Conservation (phyloP, 2,113 vertebrate genomes). For the Hippolais icterina region DNA sequence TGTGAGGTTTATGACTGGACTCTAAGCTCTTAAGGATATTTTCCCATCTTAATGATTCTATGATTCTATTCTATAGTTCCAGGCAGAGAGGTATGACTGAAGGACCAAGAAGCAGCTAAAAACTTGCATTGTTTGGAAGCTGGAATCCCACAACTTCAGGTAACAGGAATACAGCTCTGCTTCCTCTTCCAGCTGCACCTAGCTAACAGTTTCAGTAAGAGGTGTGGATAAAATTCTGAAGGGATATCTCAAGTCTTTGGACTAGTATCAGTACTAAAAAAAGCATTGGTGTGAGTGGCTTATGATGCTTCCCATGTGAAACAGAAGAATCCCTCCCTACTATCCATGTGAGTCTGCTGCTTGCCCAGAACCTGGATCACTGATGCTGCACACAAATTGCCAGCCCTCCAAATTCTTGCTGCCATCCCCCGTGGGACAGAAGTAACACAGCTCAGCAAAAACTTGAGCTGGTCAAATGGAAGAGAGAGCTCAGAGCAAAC, state of each 20-base stretch:
- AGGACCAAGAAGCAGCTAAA: background rate
- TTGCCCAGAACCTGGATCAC: background rate
- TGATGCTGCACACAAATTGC: background rate
- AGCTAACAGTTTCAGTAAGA: background rate
- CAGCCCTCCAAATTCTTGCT: background rate
- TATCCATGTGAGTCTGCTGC: background rate
- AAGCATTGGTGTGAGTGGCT: background rate
- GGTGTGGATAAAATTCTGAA: background rate
- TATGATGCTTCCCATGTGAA: background rate
- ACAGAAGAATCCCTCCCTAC: background rate
- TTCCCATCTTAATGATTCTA: background rate
- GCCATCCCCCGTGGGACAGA: background rate
- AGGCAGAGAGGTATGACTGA: background rate
- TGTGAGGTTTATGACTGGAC: background rate
- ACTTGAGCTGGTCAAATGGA: background rate
- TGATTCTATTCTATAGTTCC: background rate
- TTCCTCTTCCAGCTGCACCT: background rate
- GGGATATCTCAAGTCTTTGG: background rate
- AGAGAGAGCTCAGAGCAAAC: background rate
- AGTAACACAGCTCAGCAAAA: background rate
- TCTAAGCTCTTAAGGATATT: background rate
- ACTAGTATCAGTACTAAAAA: background rate
- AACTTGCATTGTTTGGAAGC: background rate
- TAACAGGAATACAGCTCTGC: background rate
- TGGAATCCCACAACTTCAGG: background rate